Evolutionary conservation across 2,113 vertebrate genomes (phyloP).

Genomic region (Spizaetus ornatus): DNA sequence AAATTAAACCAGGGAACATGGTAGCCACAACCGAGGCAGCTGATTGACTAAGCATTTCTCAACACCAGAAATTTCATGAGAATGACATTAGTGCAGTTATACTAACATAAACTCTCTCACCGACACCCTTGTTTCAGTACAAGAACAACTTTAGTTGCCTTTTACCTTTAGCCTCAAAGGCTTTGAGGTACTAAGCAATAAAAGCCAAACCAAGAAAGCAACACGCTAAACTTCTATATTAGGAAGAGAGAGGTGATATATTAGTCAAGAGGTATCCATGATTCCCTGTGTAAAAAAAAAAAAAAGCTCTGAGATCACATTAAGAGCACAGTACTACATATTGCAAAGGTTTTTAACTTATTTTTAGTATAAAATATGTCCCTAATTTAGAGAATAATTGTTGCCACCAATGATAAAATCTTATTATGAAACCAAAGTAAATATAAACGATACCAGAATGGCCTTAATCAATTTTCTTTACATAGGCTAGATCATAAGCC

Average conservation of each 20-base stretch:
- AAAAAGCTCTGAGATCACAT: background rate
- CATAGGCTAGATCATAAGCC: background rate
- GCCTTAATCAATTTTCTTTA: background rate
- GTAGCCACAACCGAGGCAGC: background rate
- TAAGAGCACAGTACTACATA: background rate
- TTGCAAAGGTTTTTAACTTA: background rate
- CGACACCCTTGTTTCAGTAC: background rate
- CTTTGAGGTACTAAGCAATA: background rate
- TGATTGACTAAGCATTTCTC: background rate
- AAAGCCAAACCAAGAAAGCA: background rate
- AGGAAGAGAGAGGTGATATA: background rate
- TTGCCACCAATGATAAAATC: background rate
- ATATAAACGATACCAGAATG: background rate
- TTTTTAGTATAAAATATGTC: background rate
- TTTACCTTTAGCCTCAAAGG: background rate
- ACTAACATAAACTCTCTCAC: background rate
- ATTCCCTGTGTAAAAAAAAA: background rate
- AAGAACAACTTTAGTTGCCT: background rate
- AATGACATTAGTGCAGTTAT: background rate
- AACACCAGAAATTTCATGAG: background rate
- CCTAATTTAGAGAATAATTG: background rate
- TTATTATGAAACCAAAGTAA: background rate
- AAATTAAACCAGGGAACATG: background rate
- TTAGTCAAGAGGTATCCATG: background rate
- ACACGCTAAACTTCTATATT: background rate